phyloP scores from a whole-genome alignment of 53 echinoderm and acorn worm species.

The Stichopus horrens region DNA sequence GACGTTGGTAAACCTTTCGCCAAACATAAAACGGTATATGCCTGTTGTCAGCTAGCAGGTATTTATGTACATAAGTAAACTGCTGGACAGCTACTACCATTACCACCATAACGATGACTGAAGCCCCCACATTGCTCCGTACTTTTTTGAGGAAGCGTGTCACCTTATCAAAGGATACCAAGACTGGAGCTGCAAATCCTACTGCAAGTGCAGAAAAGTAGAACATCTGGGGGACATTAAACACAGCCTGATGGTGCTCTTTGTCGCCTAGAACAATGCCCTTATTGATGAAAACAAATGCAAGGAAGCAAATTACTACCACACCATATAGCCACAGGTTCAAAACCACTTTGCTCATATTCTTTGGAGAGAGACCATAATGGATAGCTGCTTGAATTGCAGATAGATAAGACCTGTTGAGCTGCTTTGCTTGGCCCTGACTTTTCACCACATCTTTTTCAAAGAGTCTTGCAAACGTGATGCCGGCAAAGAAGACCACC shows the following conservation, averaged over 20 bases:
- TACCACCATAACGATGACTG: conserved; percentile 47
- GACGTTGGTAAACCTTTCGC: conserved; percentile 77
- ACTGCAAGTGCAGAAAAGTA: conserved; percentile 81
- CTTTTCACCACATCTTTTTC: conserved; percentile 49
- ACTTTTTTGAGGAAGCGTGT: conserved; percentile 50
- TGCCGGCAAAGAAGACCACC: conserved; percentile 90
- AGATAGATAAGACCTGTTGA: conserved; percentile 36
- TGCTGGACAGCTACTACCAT: conserved; percentile 60
- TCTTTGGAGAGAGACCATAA: conserved; percentile 55
- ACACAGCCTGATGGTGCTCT: conserved; percentile 74
- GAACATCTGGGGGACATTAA: conserved; percentile 83
- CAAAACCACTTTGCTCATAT: conserved; percentile 57
- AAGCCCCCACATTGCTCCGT: conserved; percentile 49
- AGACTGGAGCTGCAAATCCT: conserved; percentile 66
- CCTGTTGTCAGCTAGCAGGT: conserved; percentile 91
- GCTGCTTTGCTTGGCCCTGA: conserved; percentile 57
- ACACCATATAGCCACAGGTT: conserved; percentile 73
- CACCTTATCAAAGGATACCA: conserved; percentile 57
- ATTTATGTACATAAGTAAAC: conserved; percentile 84
- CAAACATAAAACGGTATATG: conserved; percentile 93
- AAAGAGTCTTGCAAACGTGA: conserved; percentile 49
- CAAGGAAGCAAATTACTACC: conserved; percentile 57
- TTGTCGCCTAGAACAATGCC: conserved; percentile 92
- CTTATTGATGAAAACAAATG: conserved; percentile 73
- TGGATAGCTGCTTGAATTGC: conserved; percentile 51